Base-by-base conservation (phyloP, 1,140 invertebrate species). In the Epicauta chinensis region DNA sequence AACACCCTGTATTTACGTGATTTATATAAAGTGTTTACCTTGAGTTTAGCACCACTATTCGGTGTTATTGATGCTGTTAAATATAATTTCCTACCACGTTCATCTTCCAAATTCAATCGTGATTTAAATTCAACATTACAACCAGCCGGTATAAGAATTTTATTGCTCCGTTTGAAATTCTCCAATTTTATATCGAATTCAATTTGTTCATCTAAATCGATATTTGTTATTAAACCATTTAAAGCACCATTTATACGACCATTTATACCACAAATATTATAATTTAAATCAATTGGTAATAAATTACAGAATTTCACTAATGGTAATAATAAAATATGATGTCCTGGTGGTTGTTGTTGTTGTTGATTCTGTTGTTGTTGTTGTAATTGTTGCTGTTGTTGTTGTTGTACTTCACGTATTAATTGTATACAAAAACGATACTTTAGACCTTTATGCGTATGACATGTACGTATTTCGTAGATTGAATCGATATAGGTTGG, bases 311-410 rank as follows among this genome's bases (percentile, higher is more conserved):
- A 62, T 12, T 84, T 85, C 0, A 98, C 73, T 1, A 90, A 90
- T 16, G 93, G 87, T 49, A 91, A 68, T 15, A 98, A 71, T 4
- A 81, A 83, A 43, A 98, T 84, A 5, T 82, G 83, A 70, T 98
- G 94, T 0, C 87, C 93, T 14, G 92, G 89, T 43, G 90, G 77
- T 42, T 65, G 43, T 65, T 54, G 9, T 13, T 55, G 63, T 2
- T 91, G 89, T 75, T 87, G 94, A n/a, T n/a, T n/a, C n/a, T n/a
- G 89, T 43, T 91, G 77, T 42, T 65, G 43, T 65, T n/a, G n/a
- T n/a, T n/a, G n/a, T n/a, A n/a, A n/a, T n/a, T n/a, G n/a, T n/a
- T n/a, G n/a, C n/a, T n/a, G n/a, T n/a, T 54, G 9, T 13, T 55
- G 63, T 2, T 91, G 89, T 75, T 87, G 94, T 51, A 83, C 83